Evolutionary conservation across 2,888 invertebrate species (phyloP), one percentile per base, ranked within the genome.

Genomic region (Acheta domesticus): DNA sequence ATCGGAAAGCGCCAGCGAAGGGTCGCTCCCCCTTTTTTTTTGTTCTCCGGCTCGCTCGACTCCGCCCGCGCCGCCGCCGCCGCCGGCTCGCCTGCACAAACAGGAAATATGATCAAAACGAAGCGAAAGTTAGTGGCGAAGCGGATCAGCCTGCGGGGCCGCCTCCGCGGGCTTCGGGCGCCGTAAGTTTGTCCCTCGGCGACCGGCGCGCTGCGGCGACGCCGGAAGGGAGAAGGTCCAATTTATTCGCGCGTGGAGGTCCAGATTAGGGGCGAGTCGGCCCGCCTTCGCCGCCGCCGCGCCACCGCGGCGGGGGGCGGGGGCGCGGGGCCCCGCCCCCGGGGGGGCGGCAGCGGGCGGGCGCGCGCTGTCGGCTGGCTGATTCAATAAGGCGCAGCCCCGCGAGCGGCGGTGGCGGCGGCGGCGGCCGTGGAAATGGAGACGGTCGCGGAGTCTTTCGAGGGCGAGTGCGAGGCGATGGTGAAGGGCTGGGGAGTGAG

Each of bases 261-360:
- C 77, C 77, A 36, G 73, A 73, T 62, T 21, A 21, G 77, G 49
- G 48, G 76, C 48, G 77, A 62, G 36, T 62, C 49, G n/a, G 73
- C 23, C 2, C 14, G 62, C 73, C 77, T 49, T 23, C 19, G 23
- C 49, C 1, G 21, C 77, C n/a, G 77, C 49, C 20, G 21, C 11
- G 23, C 23, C 14, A 14, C 49, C 77, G 23, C 48, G 20, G 23
- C 62, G 14, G 36, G 77, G 73, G 62, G 73, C 36, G 19, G 21
- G 16, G 21, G 16, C 62, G 20, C 21, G 77, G 19, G 77, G 73
- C 23, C 20, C 16, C 3, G 23, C 23, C 23, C 23, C 23, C 23
- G n/a, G 23, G 23, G 23, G 23, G 23, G 23, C 23, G 23, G 4
- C 2, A 23, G 23, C 23, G 49, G 77, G 77, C 49, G 12, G 20